phyloP scores from a whole-genome alignment of 2,888 invertebrate species.

The Imbricaverruca yamaguchii region DNA sequence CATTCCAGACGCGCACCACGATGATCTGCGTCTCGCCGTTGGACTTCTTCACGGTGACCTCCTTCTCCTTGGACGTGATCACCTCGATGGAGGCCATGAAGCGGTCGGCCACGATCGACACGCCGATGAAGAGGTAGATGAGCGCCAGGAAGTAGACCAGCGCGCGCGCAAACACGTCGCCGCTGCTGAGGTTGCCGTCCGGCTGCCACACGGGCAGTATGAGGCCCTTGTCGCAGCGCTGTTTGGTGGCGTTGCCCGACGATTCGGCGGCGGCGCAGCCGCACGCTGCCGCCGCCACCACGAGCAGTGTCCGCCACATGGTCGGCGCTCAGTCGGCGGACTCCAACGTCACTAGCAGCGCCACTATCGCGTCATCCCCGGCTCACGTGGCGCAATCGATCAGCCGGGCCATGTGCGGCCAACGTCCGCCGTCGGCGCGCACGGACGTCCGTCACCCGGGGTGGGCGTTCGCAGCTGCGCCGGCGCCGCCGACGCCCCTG shows the following conservation, averaged over 20 bases:
- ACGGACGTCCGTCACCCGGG: too few species aligned
- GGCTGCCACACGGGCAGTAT: constrained; percentile 84
- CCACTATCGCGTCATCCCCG: not conserved
- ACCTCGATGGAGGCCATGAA: constrained; percentile 99
- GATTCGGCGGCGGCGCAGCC: not conserved
- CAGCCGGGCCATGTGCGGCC: too few species aligned
- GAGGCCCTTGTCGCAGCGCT: constrained; percentile 70
- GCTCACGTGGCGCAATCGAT: not conserved
- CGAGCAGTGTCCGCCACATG: constrained; percentile 26
- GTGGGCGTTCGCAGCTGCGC: too few species aligned
- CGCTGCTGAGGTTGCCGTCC: constrained; percentile 60
- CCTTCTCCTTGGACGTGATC: constrained; percentile 95
- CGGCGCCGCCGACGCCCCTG: too few species aligned
- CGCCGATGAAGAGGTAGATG: constrained; percentile 94
- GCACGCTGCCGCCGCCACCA: constrained; percentile 27
- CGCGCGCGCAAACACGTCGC: constrained; percentile 77
- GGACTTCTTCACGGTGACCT: constrained; percentile 80
- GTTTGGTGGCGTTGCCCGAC: constrained; percentile 28
- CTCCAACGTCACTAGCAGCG: too few species aligned
- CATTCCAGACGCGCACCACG: constrained; percentile 95
- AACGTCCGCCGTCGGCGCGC: too few species aligned
- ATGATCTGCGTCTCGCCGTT: constrained; percentile 74
- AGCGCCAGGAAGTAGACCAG: constrained; percentile 80
- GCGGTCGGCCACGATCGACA: constrained; percentile 95
- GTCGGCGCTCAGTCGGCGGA: not conserved